phyloP scores from a whole-genome alignment of 2,113 vertebrate genomes.

The Chunga burmeisteri region DNA sequence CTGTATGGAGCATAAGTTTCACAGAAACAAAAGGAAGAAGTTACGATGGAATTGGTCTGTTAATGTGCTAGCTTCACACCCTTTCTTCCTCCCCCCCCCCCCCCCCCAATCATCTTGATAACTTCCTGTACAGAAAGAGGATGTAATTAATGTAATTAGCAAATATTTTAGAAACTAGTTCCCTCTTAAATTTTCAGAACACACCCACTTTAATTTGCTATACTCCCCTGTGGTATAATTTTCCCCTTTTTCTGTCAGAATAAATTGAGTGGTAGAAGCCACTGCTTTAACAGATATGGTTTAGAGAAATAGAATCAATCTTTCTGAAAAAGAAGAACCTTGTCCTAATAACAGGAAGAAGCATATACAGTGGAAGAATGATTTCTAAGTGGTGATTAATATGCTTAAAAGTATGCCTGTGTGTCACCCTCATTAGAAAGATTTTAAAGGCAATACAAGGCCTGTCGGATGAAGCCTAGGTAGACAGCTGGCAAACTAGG shows the following conservation, averaged over 20 bases:
- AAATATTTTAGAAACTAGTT: constrained; percentile 45
- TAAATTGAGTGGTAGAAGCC: neutral
- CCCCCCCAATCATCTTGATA: constrained; percentile 12
- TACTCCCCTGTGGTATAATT: constrained; percentile 20
- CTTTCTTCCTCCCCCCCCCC: neutral
- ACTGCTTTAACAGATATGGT: neutral
- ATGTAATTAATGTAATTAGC: constrained; percentile 63
- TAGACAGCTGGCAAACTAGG: neutral
- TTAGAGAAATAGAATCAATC: constrained; percentile 6
- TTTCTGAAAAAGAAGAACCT: neutral
- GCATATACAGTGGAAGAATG: neutral
- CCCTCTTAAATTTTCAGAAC: constrained; percentile 41
- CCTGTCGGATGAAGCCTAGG: neutral
- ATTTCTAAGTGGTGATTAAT: neutral
- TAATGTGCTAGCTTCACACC: neutral
- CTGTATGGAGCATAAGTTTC: neutral
- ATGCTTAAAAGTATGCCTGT: neutral
- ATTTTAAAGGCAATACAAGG: neutral
- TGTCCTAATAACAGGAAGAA: neutral
- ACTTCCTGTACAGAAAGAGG: constrained; percentile 50
- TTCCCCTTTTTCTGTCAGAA: constrained; percentile 3
- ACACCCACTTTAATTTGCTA: constrained; percentile 51
- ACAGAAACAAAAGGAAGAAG: neutral
- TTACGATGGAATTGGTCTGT: neutral
- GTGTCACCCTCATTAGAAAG: neutral